Conservation (phyloP, 2,888 invertebrate species). For the Julus scanicus region DNA sequence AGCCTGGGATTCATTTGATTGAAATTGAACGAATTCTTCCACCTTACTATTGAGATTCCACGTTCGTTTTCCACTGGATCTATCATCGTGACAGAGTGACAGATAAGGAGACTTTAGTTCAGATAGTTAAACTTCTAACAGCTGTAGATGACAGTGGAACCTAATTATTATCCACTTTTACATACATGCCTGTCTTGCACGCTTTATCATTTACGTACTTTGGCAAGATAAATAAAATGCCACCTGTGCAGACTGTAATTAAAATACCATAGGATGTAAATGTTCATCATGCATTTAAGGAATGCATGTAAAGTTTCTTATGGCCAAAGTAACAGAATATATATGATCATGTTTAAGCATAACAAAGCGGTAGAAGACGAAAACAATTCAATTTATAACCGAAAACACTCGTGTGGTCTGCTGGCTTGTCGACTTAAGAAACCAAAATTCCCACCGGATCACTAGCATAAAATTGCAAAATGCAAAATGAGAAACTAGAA, state of each 20-base stretch:
- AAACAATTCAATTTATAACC: neutral
- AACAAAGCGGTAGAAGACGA: neutral
- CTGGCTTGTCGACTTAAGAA: neutral
- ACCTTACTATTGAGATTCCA: neutral
- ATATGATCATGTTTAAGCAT: neutral
- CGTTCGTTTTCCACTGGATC: neutral
- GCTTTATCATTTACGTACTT: neutral
- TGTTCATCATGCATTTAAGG: neutral
- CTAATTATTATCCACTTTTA: neutral
- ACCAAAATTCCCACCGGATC: neutral
- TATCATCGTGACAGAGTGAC: neutral
- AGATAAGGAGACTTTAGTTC: neutral
- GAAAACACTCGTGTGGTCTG: neutral
- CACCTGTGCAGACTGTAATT: neutral
- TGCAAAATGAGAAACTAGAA: neutral
- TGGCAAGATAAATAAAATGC: neutral
- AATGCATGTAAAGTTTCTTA: neutral
- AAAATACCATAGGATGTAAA: neutral
- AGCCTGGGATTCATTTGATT: too few relatives aligned
- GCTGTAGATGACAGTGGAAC: neutral
- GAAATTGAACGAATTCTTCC: too few relatives aligned
- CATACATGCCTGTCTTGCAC: neutral
- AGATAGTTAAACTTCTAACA: slow-evolving; percentile 7
- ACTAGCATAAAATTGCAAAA: neutral
- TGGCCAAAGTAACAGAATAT: neutral